Evolutionary conservation across 2,113 vertebrate species (phyloP), one percentile per base, ranked within the genome.

Genomic region (Emydocephalus ijimae): DNA sequence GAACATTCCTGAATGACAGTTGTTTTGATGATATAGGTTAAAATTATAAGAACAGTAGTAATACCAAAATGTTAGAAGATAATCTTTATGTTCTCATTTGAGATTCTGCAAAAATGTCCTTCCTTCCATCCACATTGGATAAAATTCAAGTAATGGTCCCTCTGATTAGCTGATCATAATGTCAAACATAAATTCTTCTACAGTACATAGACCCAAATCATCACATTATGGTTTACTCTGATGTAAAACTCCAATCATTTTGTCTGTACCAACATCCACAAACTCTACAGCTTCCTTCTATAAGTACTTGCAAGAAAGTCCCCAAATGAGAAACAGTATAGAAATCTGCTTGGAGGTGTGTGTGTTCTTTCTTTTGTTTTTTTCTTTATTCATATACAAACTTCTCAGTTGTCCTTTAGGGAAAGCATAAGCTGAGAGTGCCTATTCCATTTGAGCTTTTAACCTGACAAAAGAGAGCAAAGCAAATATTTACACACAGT

Each of bases 361-460:
- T 50, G 48, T 50, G 39, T 39, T 24, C 23, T 24, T 59, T 59
- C 23, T 23, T 59, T 59, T 8, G 1, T 57, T 9, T 34, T 74
- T 74, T 85, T 45, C 89, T 92, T 93, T 85, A 6, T 69, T 87
- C 90, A 11, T 64, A n/a, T n/a, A 5, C 15, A 74, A 87, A 94
- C 59, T 10, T 45, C 34, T 23, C 20, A 34, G 48, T 20, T n/a
- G n/a, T 12, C 10, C 12, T 34, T 92, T 91, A n/a, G 54, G 45
- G 85, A 87, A 61, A 92, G 52, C 74, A 61, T 88, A 61, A n/a
- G 26, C 52, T 90, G 64, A 74, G 64, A 74, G 7, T 87, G 9
- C 0, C 21, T n/a, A 21, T 8, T 92, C 86, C 64, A 85, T 54
- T 0, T 95, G 90, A 96, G 95, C 93, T 94, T 96, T 94, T 92